Evolutionary conservation across 2,797 vertebrate genomes (phyloP).

Genomic region (Rhabdomys pumilio): DNA sequence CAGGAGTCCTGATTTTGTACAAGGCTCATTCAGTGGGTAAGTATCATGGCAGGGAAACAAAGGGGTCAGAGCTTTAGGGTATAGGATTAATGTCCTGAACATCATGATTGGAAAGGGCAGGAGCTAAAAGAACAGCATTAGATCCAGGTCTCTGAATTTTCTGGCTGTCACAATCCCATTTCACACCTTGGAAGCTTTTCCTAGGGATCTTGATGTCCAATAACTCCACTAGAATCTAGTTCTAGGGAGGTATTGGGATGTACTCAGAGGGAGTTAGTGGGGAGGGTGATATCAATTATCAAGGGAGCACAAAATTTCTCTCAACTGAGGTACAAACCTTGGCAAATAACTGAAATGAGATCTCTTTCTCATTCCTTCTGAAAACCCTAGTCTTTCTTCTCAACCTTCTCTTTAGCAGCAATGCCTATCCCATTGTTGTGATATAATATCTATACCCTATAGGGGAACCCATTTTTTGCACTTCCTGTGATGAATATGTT

Average conservation of each 20-base stretch:
- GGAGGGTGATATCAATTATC: not conserved
- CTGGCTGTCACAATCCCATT: not conserved
- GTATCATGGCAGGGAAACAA: not conserved
- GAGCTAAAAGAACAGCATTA: not conserved
- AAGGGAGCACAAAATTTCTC: not conserved
- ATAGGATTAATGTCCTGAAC: not conserved
- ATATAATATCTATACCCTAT: not conserved
- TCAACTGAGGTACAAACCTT: not conserved
- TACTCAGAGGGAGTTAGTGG: not conserved
- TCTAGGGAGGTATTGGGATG: not conserved
- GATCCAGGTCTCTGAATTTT: not conserved
- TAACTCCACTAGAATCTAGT: not conserved
- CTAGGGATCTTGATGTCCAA: not conserved
- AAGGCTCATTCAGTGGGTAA: constrained; percentile 61
- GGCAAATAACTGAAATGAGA: constrained; percentile 6
- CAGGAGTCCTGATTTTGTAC: constrained; percentile 19
- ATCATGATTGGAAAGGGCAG: not conserved
- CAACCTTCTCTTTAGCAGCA: not conserved
- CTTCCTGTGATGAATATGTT: constrained; percentile 74
- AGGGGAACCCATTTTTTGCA: not conserved
- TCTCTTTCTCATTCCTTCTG: not conserved
- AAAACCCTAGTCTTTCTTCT: not conserved
- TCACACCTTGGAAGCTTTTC: not conserved
- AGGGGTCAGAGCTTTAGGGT: not conserved
- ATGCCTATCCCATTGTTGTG: constrained; percentile 24